Evolutionary conservation across 2,888 invertebrate genomes (phyloP).

Genomic region (Dione vanillae): DNA sequence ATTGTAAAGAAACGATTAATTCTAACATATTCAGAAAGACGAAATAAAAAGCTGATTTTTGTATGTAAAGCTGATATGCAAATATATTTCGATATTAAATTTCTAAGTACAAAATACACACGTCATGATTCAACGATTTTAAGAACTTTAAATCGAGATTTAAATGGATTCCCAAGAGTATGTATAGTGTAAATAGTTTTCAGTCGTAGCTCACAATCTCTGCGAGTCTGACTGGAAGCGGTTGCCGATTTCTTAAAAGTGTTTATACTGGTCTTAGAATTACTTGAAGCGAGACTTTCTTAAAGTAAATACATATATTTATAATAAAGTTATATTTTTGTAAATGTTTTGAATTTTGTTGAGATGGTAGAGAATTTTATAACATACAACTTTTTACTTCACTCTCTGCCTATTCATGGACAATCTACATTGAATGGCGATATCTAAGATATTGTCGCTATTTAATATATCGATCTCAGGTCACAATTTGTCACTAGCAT

Average conservation of each 20-base stretch:
- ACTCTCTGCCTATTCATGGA: too few species aligned
- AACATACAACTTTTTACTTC: too few species aligned
- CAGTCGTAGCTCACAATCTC: constrained; percentile 10
- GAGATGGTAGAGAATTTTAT: too few species aligned
- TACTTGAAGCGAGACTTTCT: background rate
- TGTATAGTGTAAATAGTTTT: constrained; percentile 14
- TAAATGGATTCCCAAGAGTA: constrained; percentile 21
- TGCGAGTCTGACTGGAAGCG: constrained; percentile 17
- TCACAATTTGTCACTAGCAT: too few species aligned
- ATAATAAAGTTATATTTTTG: background rate
- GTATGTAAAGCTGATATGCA: too few species aligned
- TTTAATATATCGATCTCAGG: too few species aligned
- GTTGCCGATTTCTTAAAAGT: constrained; percentile 23
- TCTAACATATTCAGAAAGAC: too few species aligned
- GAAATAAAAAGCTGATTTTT: too few species aligned
- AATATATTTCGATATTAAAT: background rate
- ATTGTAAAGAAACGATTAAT: too few species aligned
- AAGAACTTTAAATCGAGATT: constrained; percentile 18
- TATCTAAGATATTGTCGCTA: too few species aligned
- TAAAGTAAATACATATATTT: background rate
- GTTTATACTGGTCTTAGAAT: constrained; percentile 22
- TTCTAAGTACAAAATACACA: constrained; percentile 4
- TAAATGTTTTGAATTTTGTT: too few species aligned
- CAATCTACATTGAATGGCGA: too few species aligned
- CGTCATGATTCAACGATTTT: background rate